These are phyloP conservation scores for Phlogophora meticulosa DNA, from an alignment of 2,888 invertebrate species.

Conservation along the genomic window DNA sequence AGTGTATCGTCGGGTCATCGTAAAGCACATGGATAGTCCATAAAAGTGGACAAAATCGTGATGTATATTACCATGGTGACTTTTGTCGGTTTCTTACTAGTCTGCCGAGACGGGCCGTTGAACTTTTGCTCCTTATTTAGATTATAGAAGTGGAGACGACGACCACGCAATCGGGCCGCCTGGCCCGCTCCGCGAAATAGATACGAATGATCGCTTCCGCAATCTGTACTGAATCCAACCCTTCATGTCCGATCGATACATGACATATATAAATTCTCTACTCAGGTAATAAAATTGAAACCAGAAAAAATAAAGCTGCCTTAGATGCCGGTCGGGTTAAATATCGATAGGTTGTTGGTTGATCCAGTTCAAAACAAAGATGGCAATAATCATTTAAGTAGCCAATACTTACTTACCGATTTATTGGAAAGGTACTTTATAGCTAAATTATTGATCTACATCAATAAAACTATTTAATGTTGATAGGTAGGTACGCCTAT, in stretches of 20 bases:
- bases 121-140: constrained; percentile 91
- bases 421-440: neutral
- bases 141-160: constrained; percentile 89
- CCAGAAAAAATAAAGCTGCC: neutral
- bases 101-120: constrained; percentile 84
- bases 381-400: neutral
- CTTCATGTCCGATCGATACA: constrained; percentile 34
- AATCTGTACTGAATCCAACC: constrained; percentile 76
- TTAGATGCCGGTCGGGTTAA: neutral
- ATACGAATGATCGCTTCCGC: constrained; percentile 85
- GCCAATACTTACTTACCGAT: neutral
- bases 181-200: constrained; percentile 83
- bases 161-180: constrained; percentile 82
- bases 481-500: constrained; percentile 6
- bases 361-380: neutral
- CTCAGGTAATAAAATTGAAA: neutral
- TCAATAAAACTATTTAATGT: constrained; percentile 21
- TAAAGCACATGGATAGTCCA: constrained; percentile 17
- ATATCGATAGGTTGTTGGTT: neutral
- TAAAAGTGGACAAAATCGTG: constrained; percentile 51
- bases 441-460: constrained; percentile 23
- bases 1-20: constrained; percentile 3
- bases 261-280: neutral
- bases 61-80: constrained; percentile 71
- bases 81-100: constrained; percentile 81